Percentiles rank a stretch among this genome's conserved stretches.
phyloP scores from a whole-genome alignment of 2,888 invertebrate genomes.

The Metalampra italica region DNA sequence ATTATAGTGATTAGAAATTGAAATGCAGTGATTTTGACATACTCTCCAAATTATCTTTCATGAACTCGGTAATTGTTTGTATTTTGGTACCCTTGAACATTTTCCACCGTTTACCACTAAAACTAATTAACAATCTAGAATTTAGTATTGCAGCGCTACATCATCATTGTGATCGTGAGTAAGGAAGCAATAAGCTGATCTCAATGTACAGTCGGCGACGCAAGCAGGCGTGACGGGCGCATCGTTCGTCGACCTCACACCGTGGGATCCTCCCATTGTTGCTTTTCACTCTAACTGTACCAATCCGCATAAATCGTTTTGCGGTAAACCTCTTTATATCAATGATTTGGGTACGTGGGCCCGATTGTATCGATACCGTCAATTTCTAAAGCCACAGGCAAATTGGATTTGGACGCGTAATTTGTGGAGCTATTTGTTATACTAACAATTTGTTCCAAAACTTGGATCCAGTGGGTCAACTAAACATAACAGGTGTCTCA shows the following conservation, averaged over 20 bases:
- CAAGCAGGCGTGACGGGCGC: slow-evolving; percentile 54
- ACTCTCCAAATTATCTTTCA: too few species aligned
- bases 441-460: slow-evolving; percentile 14
- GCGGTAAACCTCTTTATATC: slow-evolving; percentile 38
- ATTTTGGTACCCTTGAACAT: too few species aligned
- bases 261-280: slow-evolving; percentile 66
- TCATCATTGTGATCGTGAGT: too few species aligned
- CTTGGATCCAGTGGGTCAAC: slow-evolving; percentile 14
- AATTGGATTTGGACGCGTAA: slow-evolving; percentile 34
- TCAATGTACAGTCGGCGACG: slow-evolving; percentile 36
- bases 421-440: slow-evolving; percentile 11
- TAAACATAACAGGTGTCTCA: slow-evolving; percentile 23
- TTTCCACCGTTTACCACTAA: too few species aligned
- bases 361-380: slow-evolving; percentile 20
- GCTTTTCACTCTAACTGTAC: slow-evolving; percentile 61
- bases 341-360: slow-evolving; percentile 20
- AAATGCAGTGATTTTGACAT: background rate
- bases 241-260: slow-evolving; percentile 59
- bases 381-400: slow-evolving; percentile 34
- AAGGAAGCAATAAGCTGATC: slow-evolving; percentile 35
- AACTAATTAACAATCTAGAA: too few species aligned
- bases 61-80: too few species aligned
- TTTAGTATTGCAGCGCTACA: too few species aligned
- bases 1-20: background rate
- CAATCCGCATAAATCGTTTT: slow-evolving; percentile 46